Conservation (phyloP, 2,888 invertebrate genomes). For the Eretmocerus hayati region DNA sequence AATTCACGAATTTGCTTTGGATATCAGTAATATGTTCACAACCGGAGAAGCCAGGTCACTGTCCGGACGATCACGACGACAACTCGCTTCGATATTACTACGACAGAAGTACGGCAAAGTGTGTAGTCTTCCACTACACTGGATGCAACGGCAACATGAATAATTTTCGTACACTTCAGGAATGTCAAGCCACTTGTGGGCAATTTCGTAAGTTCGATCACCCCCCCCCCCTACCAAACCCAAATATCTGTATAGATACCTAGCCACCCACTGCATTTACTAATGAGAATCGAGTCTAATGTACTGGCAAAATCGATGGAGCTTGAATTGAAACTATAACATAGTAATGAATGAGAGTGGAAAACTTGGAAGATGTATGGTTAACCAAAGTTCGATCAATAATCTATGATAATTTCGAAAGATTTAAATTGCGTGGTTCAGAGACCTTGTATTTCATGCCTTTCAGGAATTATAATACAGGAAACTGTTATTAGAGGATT, state of each 20-base stretch:
- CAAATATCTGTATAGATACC: neutral
- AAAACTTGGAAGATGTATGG: too few relatives aligned
- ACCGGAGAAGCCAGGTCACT: slow-evolving; percentile 32
- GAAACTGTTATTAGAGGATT: too few relatives aligned
- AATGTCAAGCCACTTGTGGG: slow-evolving; percentile 62
- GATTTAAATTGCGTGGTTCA: too few relatives aligned
- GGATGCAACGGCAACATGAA: slow-evolving; percentile 87
- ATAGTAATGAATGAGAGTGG: too few relatives aligned
- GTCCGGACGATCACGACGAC: slow-evolving; percentile 26
- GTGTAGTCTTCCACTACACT: slow-evolving; percentile 78
- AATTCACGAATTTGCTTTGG: too few relatives aligned
- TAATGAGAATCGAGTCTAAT: neutral
- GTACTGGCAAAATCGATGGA: too few relatives aligned
- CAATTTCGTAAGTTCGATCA: slow-evolving; percentile 47
- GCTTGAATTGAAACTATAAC: too few relatives aligned
- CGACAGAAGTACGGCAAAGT: slow-evolving; percentile 61
- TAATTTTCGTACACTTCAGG: slow-evolving; percentile 69
- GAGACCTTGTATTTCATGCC: too few relatives aligned
- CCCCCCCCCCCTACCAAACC: neutral
- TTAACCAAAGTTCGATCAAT: too few relatives aligned
- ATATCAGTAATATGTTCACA: slow-evolving; percentile 41
- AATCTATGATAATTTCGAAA: too few relatives aligned
- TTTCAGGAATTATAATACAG: too few relatives aligned
- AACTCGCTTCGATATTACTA: slow-evolving; percentile 51
- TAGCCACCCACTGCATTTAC: too few relatives aligned